Base-by-base conservation (phyloP, 37 sponge, comb jelly and placozoan genomes). In the Bolinopsis microptera region DNA sequence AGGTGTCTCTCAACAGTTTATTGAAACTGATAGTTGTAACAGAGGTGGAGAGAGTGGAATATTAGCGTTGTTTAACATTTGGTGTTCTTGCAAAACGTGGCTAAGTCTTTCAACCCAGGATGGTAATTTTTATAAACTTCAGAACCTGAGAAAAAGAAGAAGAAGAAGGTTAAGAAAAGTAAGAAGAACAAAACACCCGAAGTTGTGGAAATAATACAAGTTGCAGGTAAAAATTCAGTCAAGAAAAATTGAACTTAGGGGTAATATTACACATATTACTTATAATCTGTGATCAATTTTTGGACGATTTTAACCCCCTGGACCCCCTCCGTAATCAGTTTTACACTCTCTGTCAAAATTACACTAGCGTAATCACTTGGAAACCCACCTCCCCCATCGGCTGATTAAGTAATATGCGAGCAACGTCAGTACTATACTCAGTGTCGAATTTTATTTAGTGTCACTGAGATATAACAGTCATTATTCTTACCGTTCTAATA, bases 141-240 rank as follows among this genome's bases (percentile, higher is more conserved):
- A 9, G 18, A 18, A 9, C 18, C 16, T 21, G 27, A 70, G 27
- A 70, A 23, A 24, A 70, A 70, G 80, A 77, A 77, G 36, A 77
- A 77, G 37, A 35, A 35, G 22, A 35, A 16, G 33, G 33, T 34
- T 3, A 9, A 35, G 35, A 35, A 77, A 36, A 77, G 21, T 77
- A 32, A 32, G 32, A 13, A 32, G 80, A 77, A 27, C 35, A 32
- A 27, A 0, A 16, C 80, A 0, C 80, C 80, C 3, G 80, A 77
- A 27, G 80, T 77, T 32, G 80, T 77, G 21, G 80, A 77, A 34
- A 32, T 77, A 34, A 77, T 77, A 22, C 80, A 77, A 77, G 80
- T 33, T 34, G 36, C 34, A 32, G 80, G 80, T 77, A 16, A 70
- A 30, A 28, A 30, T 61, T 61, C 68, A 9, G 16, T 18, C 68